phyloP scores from a whole-genome alignment of 2,113 vertebrate species.

The Caranx melampygus region DNA sequence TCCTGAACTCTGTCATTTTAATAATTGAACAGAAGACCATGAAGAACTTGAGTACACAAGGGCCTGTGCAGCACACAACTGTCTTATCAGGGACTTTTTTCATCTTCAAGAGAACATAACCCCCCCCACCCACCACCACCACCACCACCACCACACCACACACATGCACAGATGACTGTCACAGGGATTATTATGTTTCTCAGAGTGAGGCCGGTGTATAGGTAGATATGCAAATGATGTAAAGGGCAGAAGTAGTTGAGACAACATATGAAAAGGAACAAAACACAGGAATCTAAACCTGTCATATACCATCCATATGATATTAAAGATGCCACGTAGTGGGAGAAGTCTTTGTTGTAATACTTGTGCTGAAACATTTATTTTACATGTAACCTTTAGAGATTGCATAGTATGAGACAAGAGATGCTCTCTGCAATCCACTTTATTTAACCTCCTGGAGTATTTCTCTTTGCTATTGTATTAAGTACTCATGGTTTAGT shows the following conservation, averaged over 20 bases:
- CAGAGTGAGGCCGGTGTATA: neutral
- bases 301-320: slow-evolving; percentile 6
- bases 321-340: slow-evolving; percentile 23
- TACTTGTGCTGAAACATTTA: slow-evolving; percentile 30
- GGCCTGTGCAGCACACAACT: neutral
- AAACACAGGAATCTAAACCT: slow-evolving; percentile 1
- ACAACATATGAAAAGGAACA: slow-evolving; percentile 12
- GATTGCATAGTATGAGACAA: slow-evolving; percentile 29
- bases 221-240: slow-evolving; percentile 22
- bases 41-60: slow-evolving; percentile 22
- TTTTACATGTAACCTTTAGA: slow-evolving; percentile 48
- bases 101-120: slow-evolving; percentile 12
- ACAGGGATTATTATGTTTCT: neutral
- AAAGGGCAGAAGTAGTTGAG: slow-evolving; percentile 10
- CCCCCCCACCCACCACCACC: too few relatives aligned
- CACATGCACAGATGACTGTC: slow-evolving; percentile 6
- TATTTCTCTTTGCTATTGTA: slow-evolving; percentile 23
- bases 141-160: neutral
- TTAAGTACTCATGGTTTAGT: slow-evolving; percentile 31
- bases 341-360: slow-evolving; percentile 30
- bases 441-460: slow-evolving; percentile 29
- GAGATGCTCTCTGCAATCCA: slow-evolving; percentile 33
- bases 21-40: slow-evolving; percentile 73
- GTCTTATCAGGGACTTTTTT: slow-evolving; percentile 27
- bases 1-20: slow-evolving; percentile 63